These are phyloP conservation scores for Bambusicola thoracicus DNA, from an alignment of 2,113 vertebrate species.

Conservation along the genomic window DNA sequence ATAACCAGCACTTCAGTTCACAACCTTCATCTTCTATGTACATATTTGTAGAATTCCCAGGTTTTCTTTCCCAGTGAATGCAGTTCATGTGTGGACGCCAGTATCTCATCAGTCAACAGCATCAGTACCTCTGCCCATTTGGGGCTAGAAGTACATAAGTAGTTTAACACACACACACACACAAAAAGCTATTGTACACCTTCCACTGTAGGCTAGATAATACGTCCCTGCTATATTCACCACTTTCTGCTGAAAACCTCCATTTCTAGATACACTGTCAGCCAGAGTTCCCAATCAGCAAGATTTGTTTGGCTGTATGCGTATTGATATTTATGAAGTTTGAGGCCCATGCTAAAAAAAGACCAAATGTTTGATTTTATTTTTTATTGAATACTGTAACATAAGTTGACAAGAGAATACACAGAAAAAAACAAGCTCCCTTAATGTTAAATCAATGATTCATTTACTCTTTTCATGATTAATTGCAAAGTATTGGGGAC, in stretches of 20 bases:
- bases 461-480: constrained; percentile 55
- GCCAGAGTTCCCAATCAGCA: background rate
- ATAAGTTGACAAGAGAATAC: constrained; percentile 29
- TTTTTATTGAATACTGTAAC: constrained; percentile 51
- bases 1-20: background rate
- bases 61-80: background rate
- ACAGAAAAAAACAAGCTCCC: background rate
- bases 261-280: background rate
- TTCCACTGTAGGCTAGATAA: background rate
- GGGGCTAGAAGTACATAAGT: background rate
- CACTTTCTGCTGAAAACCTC: background rate
- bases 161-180: background rate
- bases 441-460: constrained; percentile 69
- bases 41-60: background rate
- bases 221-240: background rate
- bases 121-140: background rate
- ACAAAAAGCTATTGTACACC: background rate
- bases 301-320: background rate
- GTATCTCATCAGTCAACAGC: background rate
- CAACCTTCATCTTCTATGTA: background rate
- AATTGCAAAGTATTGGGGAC: constrained; percentile 48
- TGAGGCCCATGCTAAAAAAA: background rate
- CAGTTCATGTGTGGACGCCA: background rate
- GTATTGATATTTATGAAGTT: background rate
- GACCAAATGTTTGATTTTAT: constrained; percentile 29